Percentiles rank a stretch among this genome's conserved stretches.
Evolutionary conservation across 2,113 vertebrate species (phyloP).

Genomic region (Neolamprologus modestus): DNA sequence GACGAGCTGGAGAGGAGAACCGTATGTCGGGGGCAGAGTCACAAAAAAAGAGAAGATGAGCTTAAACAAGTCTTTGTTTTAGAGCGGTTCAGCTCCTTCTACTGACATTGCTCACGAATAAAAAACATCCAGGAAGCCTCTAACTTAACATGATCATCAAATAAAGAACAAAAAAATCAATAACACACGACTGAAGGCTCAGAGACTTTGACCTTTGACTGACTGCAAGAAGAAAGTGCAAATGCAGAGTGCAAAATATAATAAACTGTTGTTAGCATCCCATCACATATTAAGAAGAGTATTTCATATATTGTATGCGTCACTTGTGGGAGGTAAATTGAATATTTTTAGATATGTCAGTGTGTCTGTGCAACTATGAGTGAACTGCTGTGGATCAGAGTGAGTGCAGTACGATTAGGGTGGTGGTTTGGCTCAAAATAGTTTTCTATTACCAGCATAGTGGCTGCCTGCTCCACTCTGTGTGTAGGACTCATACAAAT

Average conservation of each 20-base stretch:
- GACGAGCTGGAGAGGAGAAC: neutral
- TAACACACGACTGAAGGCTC: neutral
- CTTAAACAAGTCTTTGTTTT: neutral
- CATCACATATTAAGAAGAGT: neutral
- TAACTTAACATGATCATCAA: neutral
- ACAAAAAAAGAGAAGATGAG: neutral
- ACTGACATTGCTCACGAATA: fast-evolving
- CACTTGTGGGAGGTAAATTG: neutral
- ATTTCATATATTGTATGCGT: fast-evolving
- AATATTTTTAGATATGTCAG: neutral
- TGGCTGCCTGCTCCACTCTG: neutral
- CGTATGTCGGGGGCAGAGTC: neutral
- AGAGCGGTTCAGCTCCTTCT: fast-evolving
- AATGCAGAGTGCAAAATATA: neutral
- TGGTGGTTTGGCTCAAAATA: neutral
- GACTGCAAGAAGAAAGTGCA: neutral
- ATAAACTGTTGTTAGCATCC: neutral
- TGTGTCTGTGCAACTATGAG: neutral
- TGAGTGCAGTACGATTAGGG: neutral
- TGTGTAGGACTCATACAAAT: neutral
- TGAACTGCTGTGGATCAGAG: neutral
- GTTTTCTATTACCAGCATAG: neutral
- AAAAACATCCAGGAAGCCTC: neutral
- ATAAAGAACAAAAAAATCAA: neutral
- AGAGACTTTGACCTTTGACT: neutral